These are phyloP conservation scores for Taphrorychus bicolor DNA, from an alignment of 2,888 invertebrate genomes.

Conservation along the genomic window DNA sequence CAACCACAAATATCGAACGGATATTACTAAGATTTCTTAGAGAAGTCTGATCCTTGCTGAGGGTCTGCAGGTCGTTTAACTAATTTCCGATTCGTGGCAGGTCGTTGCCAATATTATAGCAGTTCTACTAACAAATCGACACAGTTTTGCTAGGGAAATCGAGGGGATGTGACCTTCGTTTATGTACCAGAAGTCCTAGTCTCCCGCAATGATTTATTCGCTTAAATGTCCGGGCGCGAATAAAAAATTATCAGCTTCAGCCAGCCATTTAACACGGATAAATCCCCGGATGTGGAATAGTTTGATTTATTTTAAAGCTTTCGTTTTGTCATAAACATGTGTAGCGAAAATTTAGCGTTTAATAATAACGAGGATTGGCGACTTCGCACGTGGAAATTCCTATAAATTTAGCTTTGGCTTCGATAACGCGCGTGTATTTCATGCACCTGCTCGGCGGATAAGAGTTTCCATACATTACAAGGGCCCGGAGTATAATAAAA, in stretches of 20 bases:
- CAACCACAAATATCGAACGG: conserved; percentile 9
- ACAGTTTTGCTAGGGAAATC: neutral
- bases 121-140: neutral
- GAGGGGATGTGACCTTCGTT: neutral
- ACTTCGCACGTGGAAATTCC: conserved; percentile 3
- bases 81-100: neutral
- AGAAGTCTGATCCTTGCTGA: conserved; percentile 5
- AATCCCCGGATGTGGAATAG: neutral
- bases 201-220: conserved; percentile 7
- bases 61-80: neutral
- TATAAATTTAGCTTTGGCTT: neutral
- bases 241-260: neutral
- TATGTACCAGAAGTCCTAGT: neutral
- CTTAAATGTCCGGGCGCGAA: neutral
- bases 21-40: conserved; percentile 12
- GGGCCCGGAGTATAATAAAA: neutral
- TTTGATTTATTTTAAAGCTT: conserved; percentile 12
- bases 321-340: conserved; percentile 5
- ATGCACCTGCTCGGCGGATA: neutral
- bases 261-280: neutral
- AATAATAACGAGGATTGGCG: neutral
- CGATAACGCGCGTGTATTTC: neutral
- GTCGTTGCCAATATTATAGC: neutral
- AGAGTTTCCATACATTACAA: neutral
- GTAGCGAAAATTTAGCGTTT: conserved; percentile 3